Conservation (phyloP, 2,113 vertebrate species). For the Marmota monax region DNA sequence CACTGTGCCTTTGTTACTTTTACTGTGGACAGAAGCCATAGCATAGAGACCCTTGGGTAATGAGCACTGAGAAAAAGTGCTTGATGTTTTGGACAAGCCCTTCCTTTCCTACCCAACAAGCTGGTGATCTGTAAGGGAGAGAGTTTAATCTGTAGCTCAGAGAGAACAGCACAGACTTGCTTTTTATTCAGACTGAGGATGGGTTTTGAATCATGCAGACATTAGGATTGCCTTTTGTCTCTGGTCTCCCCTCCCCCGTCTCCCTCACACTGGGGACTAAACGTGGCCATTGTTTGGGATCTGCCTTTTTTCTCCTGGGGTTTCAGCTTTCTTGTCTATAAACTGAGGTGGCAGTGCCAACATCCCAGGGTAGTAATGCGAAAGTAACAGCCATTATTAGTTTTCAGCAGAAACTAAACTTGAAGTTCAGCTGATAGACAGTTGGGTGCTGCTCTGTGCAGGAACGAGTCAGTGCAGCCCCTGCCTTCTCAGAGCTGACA, state of each 20-base stretch:
- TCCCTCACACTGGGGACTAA: neutral
- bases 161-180: neutral
- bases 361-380: neutral
- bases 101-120: neutral
- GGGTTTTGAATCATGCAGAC: neutral
- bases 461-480: neutral
- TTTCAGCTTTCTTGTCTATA: neutral
- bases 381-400: neutral
- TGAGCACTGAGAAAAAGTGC: neutral
- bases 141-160: neutral
- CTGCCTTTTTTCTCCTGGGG: neutral
- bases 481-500: neutral
- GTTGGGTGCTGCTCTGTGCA: neutral
- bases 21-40: neutral
- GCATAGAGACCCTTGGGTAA: neutral
- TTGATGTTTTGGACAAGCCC: neutral
- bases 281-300: neutral
- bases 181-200: neutral
- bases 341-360: neutral
- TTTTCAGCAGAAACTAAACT: neutral
- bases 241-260: neutral
- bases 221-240: neutral
- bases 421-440: neutral
- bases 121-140: neutral
- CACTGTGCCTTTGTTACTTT: neutral